These are phyloP conservation scores for Siniperca chuatsi DNA, from an alignment of 2,113 vertebrate species.

Conservation along the genomic window DNA sequence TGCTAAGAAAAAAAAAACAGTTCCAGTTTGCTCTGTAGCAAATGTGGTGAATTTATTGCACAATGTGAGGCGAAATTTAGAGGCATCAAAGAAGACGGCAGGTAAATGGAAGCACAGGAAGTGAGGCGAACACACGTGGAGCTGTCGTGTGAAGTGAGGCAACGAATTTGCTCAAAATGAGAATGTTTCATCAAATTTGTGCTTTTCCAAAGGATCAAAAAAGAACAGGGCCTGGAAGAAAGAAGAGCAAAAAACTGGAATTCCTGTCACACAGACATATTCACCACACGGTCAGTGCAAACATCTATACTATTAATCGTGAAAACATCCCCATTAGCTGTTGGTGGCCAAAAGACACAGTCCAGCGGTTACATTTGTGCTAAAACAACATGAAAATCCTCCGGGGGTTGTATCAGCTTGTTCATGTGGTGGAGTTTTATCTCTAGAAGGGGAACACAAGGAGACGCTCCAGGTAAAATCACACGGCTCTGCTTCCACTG, in stretches of 20 bases:
- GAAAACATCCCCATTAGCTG: not conserved
- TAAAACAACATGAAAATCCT: conserved; percentile 29
- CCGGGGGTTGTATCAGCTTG: not conserved
- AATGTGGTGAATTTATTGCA: conserved; percentile 20
- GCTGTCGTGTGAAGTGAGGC: not conserved
- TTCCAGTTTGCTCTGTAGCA: not conserved
- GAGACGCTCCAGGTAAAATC: conserved; percentile 24
- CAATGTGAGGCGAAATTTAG: conserved; percentile 25
- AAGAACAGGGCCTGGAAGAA: not conserved
- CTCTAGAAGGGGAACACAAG: conserved; percentile 20
- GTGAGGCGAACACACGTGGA: conserved; percentile 7
- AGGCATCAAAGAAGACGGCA: conserved; percentile 42
- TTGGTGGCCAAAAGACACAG: conserved; percentile 13
- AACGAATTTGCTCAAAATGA: not conserved
- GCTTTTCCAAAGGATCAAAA: not conserved
- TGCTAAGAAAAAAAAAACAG: not conserved
- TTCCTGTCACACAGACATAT: not conserved
- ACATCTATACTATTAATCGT: not conserved
- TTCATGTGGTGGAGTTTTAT: conserved; percentile 29
- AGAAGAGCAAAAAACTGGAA: not conserved
- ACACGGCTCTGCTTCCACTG: conserved; percentile 1
- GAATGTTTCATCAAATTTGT: conserved; percentile 8
- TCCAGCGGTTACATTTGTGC: conserved; percentile 12
- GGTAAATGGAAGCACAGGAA: conserved; percentile 9
- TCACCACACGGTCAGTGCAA: not conserved